Base-by-base conservation (phyloP, 2,888 invertebrate genomes). In the Ornithoptera alexandrae region DNA sequence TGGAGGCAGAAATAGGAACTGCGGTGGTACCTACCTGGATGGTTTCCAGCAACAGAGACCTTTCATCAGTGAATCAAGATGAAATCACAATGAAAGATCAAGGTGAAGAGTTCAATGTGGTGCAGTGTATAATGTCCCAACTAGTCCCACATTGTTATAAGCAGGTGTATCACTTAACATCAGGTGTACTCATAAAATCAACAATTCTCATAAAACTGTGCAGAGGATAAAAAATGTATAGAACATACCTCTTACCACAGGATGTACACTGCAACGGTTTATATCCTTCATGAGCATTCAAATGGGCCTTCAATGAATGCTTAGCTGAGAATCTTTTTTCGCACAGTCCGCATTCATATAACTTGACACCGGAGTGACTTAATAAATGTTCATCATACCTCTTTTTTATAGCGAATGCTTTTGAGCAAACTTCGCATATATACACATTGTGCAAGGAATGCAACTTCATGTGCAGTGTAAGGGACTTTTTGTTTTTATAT, bases 331-430 rank as follows among this genome's bases (percentile, higher is more conserved):
- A 88, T 0, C 80, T 74, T 0, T 78, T 79, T 17, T 81, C 79
- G 68, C 88, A 88, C 6, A 84, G 72, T 57, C 77, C 75, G 71
- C 88, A 88, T 0, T 75, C 68, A 69, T 81, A 84, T 0, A 83
- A 84, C 69, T 84, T 84, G 56, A 83, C 83, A 0, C 86, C 86
- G 0, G 84, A 84, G 67, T 87, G 86, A 4, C 82, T 83, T 6
- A 85, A 72, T 46, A 80, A 69, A 70, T 87, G 87, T 3, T 83
- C 74, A 20, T 84, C 84, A 10, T 85, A 72, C 0, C 84, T 82
- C 39, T 82, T 81, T 65, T 53, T 71, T 7, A 72, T 72, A 10
- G 65, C 17, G 60, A 74, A 78, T 67, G 64, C 72, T 67, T 72
- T 73, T 0, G 65, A 58, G 59, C 76, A 77, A 50, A 70, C 68